phyloP scores from a whole-genome alignment of 2,113 vertebrate species.

The Anseranas semipalmata region DNA sequence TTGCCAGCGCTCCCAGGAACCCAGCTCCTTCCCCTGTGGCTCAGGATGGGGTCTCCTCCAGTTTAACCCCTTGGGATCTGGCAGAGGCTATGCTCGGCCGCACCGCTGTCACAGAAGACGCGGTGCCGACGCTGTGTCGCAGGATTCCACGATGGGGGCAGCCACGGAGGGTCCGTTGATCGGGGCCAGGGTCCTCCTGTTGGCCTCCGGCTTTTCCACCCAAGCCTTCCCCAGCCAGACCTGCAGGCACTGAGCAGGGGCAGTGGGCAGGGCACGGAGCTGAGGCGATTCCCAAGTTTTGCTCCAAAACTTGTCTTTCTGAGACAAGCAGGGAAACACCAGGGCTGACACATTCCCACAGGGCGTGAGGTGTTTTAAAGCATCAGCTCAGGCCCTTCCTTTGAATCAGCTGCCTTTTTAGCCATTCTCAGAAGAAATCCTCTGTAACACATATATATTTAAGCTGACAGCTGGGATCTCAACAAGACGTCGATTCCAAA shows the following conservation, averaged over 20 bases:
- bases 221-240: neutral
- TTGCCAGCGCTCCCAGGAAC: neutral
- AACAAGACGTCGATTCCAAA: conserved; percentile 45
- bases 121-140: fast-evolving
- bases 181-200: neutral
- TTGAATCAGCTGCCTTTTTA: neutral
- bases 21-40: neutral
- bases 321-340: neutral
- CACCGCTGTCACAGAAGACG: fast-evolving
- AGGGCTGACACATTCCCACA: neutral
- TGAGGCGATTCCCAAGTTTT: neutral
- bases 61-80: neutral
- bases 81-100: neutral
- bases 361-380: neutral
- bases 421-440: neutral
- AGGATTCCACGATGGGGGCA: neutral
- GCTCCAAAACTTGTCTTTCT: neutral
- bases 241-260: neutral
- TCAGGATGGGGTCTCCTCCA: neutral
- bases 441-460: neutral
- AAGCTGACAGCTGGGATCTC: conserved; percentile 13
- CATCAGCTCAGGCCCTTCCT: neutral
- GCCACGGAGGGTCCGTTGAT: fast-evolving
- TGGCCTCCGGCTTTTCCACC: neutral
- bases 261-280: neutral